A percentile compares a stretch with the other conserved stretches of the same genome.
These are phyloP conservation scores for Delia radicum DNA, from an alignment of 1,140 invertebrate species.

Conservation along the genomic window DNA sequence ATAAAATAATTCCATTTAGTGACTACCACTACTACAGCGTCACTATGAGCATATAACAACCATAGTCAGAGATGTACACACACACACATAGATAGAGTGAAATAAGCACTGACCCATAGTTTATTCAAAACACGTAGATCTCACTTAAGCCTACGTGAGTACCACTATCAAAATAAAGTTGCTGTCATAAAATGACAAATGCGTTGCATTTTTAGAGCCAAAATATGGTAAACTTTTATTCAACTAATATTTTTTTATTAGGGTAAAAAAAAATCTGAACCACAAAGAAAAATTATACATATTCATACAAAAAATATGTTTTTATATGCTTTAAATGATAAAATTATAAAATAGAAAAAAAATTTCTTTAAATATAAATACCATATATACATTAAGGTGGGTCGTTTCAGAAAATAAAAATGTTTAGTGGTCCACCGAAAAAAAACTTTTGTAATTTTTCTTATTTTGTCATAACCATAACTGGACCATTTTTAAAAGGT, in stretches of 20 bases:
- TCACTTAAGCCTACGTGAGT: slow-evolving; percentile 28
- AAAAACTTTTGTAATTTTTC: too few species aligned
- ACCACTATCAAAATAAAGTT: slow-evolving; percentile 29
- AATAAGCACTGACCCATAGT: not conserved
- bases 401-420: too few species aligned
- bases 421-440: not conserved
- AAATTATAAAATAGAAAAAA: not conserved
- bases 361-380: not conserved
- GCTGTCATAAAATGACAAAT: slow-evolving; percentile 29
- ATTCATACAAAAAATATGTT: not conserved
- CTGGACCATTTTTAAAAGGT: too few species aligned
- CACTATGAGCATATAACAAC: too few species aligned
- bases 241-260: not conserved
- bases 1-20: not conserved
- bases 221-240: slow-evolving; percentile 16
- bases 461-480: too few species aligned
- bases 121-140: slow-evolving; percentile 29
- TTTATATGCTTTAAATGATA: not conserved
- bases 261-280: not conserved
- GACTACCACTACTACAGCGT: not conserved
- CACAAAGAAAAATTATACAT: slow-evolving; percentile 20
- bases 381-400: too few species aligned
- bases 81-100: not conserved
- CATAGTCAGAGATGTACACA: not conserved
- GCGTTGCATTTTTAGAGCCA: slow-evolving; percentile 22